Conservation (phyloP, 2,797 vertebrate genomes). For the Muraenolepis orangiensis region DNA sequence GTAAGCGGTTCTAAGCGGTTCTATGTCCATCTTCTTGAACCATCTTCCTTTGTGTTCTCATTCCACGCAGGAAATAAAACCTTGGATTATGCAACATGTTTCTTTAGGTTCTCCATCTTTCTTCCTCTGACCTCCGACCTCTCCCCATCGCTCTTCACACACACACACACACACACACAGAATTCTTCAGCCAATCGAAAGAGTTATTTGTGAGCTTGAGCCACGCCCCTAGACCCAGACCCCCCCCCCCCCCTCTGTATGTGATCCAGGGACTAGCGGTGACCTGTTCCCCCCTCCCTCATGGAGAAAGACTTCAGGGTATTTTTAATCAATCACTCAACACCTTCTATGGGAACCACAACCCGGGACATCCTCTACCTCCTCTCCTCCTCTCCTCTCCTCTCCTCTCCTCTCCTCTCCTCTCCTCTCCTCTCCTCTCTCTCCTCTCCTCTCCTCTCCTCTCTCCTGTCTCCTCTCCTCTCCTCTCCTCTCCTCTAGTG, state of each 20-base stretch:
- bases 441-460: conserved; percentile 13
- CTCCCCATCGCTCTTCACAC: conserved; percentile 40
- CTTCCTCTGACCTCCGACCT: conserved; percentile 36
- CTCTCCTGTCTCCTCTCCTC: conserved; percentile 1
- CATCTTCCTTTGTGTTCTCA: conserved; percentile 80
- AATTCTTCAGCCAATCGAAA: too few species aligned
- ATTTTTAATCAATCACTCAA: background rate
- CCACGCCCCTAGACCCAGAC: too few species aligned
- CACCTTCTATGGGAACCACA: background rate
- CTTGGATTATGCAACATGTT: conserved; percentile 83
- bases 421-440: background rate
- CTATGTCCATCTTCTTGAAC: conserved; percentile 85
- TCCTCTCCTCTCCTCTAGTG: background rate
- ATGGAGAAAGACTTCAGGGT: background rate
- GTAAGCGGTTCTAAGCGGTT: conserved; percentile 94
- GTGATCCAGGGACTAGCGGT: too few species aligned
- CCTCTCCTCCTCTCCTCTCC: too few species aligned
- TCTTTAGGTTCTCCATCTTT: conserved; percentile 58
- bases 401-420: too few species aligned
- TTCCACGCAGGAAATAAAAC: conserved; percentile 85
- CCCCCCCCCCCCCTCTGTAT: too few species aligned
- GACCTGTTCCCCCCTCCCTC: too few species aligned
- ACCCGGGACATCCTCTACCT: background rate
- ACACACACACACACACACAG: background rate
- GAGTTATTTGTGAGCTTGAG: too few species aligned